Evolutionary conservation across 2,797 vertebrate species (phyloP), one percentile per base, ranked within the genome.

Genomic region (Cirrhinus molitorella): DNA sequence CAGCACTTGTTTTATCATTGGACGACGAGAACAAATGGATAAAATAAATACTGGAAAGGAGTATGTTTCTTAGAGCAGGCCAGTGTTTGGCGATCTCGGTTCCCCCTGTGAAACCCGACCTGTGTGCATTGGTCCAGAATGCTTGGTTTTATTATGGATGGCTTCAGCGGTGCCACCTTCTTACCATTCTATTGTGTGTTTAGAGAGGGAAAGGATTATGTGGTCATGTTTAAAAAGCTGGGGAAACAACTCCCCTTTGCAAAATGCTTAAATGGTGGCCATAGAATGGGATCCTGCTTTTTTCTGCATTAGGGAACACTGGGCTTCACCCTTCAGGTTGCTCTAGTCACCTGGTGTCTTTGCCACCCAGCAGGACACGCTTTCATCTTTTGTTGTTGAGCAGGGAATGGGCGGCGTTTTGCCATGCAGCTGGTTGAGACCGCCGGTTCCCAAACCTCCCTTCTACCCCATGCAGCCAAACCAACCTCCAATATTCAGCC

Each of bases 381-480:
- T 95, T 95, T 95, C 93, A 95, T 95, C 94, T 87, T 91, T 94
- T 95, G 94, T 94, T 73, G 70, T 51, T 0, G 59, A 25, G 81
- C 63, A 88, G 90, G 91, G 91, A 93, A 91, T 91, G 90, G 92
- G 93, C 49, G 91, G 93, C 66, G 86, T 90, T 91, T 80, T 83
- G 88, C 89, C 86, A 88, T 85, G 93, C 94, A 95, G 93, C 93
- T 95, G 94, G 92, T 91, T 91, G 86, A 89, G 88, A 80, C 74
- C 5, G 79, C 63, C 67, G 11, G 75, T 89, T 89, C 83, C 85
- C 91, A 92, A 90, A 88, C 89, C 89, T 85, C 76, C 87, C 85
- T 83, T 84, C 82, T 68, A 80, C 86, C 87, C 80, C 82, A 85
- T 85, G 83, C 53, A 74, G 85, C 72, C 34, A 45, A 75, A 61